A percentile compares a stretch with the other conserved stretches of the same genome.
phyloP scores from a whole-genome alignment of 2,113 vertebrate genomes.

The Plestiodon gilberti region DNA sequence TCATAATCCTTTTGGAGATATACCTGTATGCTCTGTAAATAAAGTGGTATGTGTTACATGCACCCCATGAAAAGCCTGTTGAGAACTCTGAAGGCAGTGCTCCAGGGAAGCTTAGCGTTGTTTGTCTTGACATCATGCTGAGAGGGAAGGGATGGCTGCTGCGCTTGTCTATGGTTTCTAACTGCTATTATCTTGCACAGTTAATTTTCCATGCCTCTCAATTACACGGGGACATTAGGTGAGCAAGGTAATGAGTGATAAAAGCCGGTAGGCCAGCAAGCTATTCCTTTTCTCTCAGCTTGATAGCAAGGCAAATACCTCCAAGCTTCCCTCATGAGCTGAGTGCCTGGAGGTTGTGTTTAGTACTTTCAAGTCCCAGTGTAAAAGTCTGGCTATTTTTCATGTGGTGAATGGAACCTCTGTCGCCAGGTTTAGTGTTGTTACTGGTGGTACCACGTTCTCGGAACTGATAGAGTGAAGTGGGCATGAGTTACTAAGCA shows the following conservation, averaged over 20 bases:
- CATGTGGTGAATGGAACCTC: neutral
- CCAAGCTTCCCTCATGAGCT: neutral
- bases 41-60: no score
- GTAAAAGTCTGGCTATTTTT: neutral
- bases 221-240: neutral
- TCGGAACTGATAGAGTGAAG: no score
- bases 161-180: neutral
- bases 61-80: no score
- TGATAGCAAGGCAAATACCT: neutral
- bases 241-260: neutral
- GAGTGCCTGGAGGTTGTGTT: neutral
- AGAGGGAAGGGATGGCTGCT: neutral
- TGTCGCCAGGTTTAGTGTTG: neutral
- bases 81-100: neutral
- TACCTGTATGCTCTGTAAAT: neutral
- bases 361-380: neutral
- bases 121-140: neutral
- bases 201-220: neutral
- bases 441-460: neutral
- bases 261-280: no score
- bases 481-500: neutral
- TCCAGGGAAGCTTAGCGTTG: neutral
- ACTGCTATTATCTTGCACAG: neutral
- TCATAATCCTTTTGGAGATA: neutral
- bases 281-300: neutral